Evolutionary conservation across 1,140 invertebrate genomes (phyloP).

Genomic region (Bombus superbus): DNA sequence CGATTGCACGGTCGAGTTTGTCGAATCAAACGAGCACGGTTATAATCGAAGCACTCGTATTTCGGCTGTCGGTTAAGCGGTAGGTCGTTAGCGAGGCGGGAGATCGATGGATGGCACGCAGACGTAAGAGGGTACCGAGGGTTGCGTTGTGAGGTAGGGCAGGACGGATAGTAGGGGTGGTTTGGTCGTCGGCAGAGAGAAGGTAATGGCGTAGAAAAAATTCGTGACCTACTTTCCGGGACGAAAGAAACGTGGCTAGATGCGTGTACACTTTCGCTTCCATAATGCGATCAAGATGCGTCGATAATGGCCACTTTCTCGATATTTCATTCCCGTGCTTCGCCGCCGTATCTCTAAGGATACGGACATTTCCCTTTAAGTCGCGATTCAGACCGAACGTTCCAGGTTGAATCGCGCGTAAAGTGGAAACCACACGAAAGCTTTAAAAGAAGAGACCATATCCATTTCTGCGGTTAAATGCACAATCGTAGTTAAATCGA

Average conservation of each 20-base stretch:
- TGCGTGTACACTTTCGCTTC: conserved; percentile 19
- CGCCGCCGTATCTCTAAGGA: background rate
- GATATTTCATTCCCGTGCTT: background rate
- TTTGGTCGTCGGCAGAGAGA: conserved; percentile 21
- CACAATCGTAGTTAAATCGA: too few relatives aligned
- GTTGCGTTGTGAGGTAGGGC: conserved; percentile 74
- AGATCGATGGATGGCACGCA: conserved; percentile 60
- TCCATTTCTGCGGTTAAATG: too few relatives aligned
- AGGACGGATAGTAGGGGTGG: conserved; percentile 61
- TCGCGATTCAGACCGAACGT: background rate
- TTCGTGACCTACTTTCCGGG: conserved; percentile 61
- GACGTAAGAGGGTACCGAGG: conserved; percentile 29
- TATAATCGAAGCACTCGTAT: conserved; percentile 10
- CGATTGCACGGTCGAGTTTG: too few relatives aligned
- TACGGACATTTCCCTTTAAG: background rate
- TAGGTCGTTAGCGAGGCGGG: conserved; percentile 15
- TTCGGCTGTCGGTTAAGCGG: conserved; percentile 42
- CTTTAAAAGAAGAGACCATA: too few relatives aligned
- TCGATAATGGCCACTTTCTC: conserved; percentile 37
- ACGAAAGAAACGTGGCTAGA: conserved; percentile 55
- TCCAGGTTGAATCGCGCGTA: background rate
- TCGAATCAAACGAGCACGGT: background rate
- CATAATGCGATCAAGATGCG: conserved; percentile 38
- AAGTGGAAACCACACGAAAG: background rate
- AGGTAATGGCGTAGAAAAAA: conserved; percentile 68